Base-by-base conservation (phyloP, 2,888 invertebrate genomes). In the Zygothrica quintamaculata region DNA sequence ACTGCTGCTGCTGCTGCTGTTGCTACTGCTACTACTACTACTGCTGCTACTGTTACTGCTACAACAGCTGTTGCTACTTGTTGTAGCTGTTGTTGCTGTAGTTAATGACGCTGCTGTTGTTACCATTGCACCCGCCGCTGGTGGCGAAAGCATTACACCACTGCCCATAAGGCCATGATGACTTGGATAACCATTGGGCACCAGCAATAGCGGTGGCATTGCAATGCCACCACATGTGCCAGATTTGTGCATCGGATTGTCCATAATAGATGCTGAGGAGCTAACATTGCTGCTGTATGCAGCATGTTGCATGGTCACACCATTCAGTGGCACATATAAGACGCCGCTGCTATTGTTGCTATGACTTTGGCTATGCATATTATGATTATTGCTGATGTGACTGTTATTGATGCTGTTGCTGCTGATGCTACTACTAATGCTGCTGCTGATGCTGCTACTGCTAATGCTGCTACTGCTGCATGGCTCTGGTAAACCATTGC, bases 321-420 rank as follows among this genome's bases (percentile, higher is more conserved):
- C 85, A 39, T 81, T 81, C 0, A 74, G 44, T 0, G 85, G 81
- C 50, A 74, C 71, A 33, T 84, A 84, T 4, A 84, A 50, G 0
- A 81, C 79, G 3, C 79, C 78, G 29, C 69, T 71, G 50, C 50
- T 58, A 12, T 46, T 47, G 31, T 58, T 2, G 22, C 50, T 48
- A 12, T 29, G 25, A 16, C 46, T 48, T n/a, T n/a, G 15, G 48
- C 18, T 44, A 34, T 56, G 11, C 48, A 34, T 44, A n/a, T n/a
- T n/a, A 13, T 26, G 18, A 11, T 39, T 39, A 22, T 36, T 33
- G 25, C 33, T 47, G 42, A 26, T 16, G 59, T 51, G 61, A 44
- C 52, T 44, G 44, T 51, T 67, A 16, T 44, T 56, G 58, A 36
- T 62, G 61, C 50, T 70, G 57, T 42, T 48, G 16, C 31, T 31